Base-by-base conservation (phyloP, 1,140 invertebrate species). In the Drosophila kanapiae region DNA sequence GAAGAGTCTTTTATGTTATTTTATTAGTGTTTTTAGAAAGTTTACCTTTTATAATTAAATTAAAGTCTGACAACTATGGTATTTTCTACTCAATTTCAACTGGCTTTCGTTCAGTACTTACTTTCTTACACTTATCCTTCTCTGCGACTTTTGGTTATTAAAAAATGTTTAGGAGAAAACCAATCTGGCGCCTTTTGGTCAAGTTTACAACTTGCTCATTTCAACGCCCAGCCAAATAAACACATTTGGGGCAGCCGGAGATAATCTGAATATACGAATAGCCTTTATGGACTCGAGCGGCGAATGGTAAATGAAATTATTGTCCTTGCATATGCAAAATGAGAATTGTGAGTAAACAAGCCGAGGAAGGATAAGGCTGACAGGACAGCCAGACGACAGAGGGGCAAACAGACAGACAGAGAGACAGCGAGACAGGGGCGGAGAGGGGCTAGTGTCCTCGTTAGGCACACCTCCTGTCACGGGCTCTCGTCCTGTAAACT, bases 401-500 rank as follows among this genome's bases (percentile, higher is more conserved):
- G n/a, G 33, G 59, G 47, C 61, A 51, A 33, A 49, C 47, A 67
- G 42, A 37, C 37, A 49, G 75, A 59, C 38, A 31, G 48, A n/a
- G 14, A 11, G 29, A 51, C 48, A 64, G 33, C 35, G 42, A 51
- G 45, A 65, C 27, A 2, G 62, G 8, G 27, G 14, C 43, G 42
- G 29, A 27, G 11, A 18, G 18, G 37, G 65, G 14, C 29, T 31
- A 53, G 63, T 62, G 49, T 69, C 37, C 71, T 84, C 65, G 81
- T 83, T 84, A 76, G 77, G 60, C 81, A 75, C 76, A 69, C 81
- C 60, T 68, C 40, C 76, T 80, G 81, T 77, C 81, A 80, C n/a
- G 29, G 62, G 38, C 35, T 23, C 18, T 62, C 57, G 49, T 85
- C 60, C 74, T 85, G 53, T 43, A 60, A 56, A 61, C 67, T 68